These are phyloP conservation scores for Perca schrenkii DNA, from an alignment of 2,113 vertebrate genomes.

Conservation along the genomic window DNA sequence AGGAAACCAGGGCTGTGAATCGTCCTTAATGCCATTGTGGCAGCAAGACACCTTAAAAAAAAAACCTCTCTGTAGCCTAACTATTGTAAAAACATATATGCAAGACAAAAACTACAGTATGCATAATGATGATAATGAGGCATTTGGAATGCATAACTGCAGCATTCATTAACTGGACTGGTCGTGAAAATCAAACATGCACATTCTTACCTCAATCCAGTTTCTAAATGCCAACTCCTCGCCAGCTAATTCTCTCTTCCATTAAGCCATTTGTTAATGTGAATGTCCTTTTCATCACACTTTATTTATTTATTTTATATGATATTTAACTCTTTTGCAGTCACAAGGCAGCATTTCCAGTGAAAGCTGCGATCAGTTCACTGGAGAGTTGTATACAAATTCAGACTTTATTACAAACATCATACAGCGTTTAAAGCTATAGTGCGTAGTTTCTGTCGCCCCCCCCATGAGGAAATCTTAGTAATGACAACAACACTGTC, in stretches of 20 bases:
- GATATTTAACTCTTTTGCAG: constrained; percentile 31
- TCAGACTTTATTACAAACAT: constrained; percentile 38
- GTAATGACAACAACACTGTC: too few species aligned
- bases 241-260: constrained; percentile 38
- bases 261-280: constrained; percentile 54
- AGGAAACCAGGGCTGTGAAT: constrained; percentile 52
- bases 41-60: constrained; percentile 53
- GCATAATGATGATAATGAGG: constrained; percentile 62
- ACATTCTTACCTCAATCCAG: constrained; percentile 77
- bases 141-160: constrained; percentile 46
- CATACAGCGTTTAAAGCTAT: too few species aligned
- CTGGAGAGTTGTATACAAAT: constrained; percentile 33
- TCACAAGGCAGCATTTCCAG: constrained; percentile 35
- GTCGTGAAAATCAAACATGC: constrained; percentile 46
- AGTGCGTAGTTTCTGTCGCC: too few species aligned
- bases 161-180: constrained; percentile 62
- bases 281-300: constrained; percentile 59
- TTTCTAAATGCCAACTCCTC: constrained; percentile 56
- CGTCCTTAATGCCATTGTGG: constrained; percentile 28
- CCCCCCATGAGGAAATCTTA: too few species aligned
- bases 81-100: constrained; percentile 79
- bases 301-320: constrained; percentile 9
- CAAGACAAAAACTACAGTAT: constrained; percentile 75
- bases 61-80: constrained; percentile 71
- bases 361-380: constrained; percentile 24